A percentile compares a stretch with the other conserved stretches of the same genome.
Evolutionary conservation across 2,797 vertebrate genomes (phyloP).

Genomic region (Spheniscus humboldti): DNA sequence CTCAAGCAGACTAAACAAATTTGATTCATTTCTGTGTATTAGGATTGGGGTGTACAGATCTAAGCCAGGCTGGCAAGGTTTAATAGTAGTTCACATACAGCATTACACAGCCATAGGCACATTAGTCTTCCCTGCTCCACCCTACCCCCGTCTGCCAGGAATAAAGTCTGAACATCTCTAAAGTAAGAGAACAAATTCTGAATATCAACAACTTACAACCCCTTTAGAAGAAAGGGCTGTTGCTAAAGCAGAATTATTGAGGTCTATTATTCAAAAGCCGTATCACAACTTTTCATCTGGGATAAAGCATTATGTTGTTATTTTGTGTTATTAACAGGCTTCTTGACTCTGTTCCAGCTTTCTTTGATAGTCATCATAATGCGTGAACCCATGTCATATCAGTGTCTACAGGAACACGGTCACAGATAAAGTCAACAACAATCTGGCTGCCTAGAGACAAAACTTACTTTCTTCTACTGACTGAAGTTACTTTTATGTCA

Average conservation of each 20-base stretch:
- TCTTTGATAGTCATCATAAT: not conserved
- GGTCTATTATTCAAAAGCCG: not conserved
- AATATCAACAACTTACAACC: rapidly evolving
- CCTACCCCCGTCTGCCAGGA: not conserved
- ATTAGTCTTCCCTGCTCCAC: not conserved
- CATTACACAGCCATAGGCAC: not conserved
- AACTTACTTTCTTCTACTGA: not conserved
- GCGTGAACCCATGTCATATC: not conserved
- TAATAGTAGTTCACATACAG: not conserved
- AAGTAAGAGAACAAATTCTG: not conserved
- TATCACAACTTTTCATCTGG: not conserved
- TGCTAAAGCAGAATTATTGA: not conserved
- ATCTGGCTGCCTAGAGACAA: not conserved
- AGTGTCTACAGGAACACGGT: not conserved
- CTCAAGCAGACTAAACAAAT: slow-evolving; percentile 11
- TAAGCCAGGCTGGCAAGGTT: not conserved
- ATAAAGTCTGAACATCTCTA: not conserved
- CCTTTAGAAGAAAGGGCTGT: not conserved
- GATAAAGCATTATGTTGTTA: not conserved
- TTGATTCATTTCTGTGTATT: not conserved
- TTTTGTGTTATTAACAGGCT: not conserved
- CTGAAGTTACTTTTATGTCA: not conserved
- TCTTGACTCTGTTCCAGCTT: not conserved
- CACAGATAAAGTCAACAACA: not conserved
- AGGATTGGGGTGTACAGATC: not conserved